Evolutionary conservation across 2,888 invertebrate species (phyloP).

Genomic region (Strigamia transsilvanica): DNA sequence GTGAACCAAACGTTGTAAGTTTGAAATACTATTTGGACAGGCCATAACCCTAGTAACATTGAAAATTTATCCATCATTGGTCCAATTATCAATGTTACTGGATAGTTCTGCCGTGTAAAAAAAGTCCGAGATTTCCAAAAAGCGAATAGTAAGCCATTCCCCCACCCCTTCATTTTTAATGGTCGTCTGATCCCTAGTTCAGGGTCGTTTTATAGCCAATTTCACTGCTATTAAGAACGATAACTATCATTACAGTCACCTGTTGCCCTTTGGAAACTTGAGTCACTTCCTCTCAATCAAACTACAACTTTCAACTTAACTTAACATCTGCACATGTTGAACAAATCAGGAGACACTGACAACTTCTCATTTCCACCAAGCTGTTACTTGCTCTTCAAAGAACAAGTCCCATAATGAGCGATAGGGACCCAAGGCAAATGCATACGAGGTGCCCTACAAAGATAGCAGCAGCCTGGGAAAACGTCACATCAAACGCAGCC

Average conservation of each 20-base stretch:
- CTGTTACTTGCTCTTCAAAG: conserved; percentile 42
- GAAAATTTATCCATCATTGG: too few relatives aligned
- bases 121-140: too few relatives aligned
- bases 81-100: too few relatives aligned
- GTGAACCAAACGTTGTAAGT: too few relatives aligned
- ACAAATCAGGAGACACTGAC: conserved; percentile 39
- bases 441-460: background rate
- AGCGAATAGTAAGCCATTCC: too few relatives aligned
- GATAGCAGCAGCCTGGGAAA: conserved; percentile 28
- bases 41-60: too few relatives aligned
- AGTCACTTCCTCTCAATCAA: conserved; percentile 43
- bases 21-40: too few relatives aligned
- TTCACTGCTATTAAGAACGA: conserved; percentile 12
- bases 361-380: conserved; percentile 35
- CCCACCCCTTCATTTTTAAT: background rate
- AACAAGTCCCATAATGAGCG: conserved; percentile 44
- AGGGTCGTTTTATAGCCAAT: conserved; percentile 6
- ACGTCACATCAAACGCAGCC: conserved; percentile 45
- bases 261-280: conserved; percentile 21
- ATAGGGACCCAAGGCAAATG: conserved; percentile 21
- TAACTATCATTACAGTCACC: conserved; percentile 29
- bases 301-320: conserved; percentile 40
- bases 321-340: conserved; percentile 42
- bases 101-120: too few relatives aligned
- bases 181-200: background rate